Base-by-base conservation (phyloP, 2,113 vertebrate genomes). In the Hyla sarda region DNA sequence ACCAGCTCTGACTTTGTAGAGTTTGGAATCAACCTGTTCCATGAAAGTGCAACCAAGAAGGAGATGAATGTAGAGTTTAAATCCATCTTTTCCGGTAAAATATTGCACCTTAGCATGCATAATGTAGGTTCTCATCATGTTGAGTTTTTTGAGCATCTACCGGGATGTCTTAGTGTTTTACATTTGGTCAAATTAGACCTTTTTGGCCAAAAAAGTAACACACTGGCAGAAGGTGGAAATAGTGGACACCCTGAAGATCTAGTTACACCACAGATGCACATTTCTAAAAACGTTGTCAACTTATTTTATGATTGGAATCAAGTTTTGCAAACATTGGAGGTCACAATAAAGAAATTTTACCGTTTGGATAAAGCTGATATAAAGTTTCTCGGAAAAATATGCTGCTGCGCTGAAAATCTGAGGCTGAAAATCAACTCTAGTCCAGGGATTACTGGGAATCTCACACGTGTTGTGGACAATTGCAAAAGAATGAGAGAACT, bases 301-400 rank as follows among this genome's bases (percentile, higher is more conserved):
- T 75, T 92, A 72, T 92, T 92, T 74, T 93, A 90, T 75, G 91
- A 89, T 16, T 91, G 89, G 90, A 90, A 89, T 23, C 86, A 90
- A 72, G 84, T 84, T 41, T 88, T 93, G 62, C 90, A 88, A 58
- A 90, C 87, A 28, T 88, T 93, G 72, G 90, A 91, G 74, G 90
- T 93, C 19, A 90, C 87, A 1, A 87, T 92, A 30, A 77, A 79
- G 56, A 87, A 91, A 58, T 91, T 91, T 80, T 83, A 85, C 71
- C 87, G 78, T 69, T 82, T 92, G 82, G 88, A 87, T 69, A 91
- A 88, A 47, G 30, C 30, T 65, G 91, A 92, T 52, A 87, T 91
- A 52, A 92, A 87, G 28, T 89, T 90, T 17, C 86, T 92, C 69
- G 92, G 88, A 1, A 93, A 92, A 88, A 92, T 92, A 72, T 89